These are phyloP conservation scores for Cheilosia variabilis DNA, from an alignment of 2,888 invertebrate species.

Conservation along the genomic window DNA sequence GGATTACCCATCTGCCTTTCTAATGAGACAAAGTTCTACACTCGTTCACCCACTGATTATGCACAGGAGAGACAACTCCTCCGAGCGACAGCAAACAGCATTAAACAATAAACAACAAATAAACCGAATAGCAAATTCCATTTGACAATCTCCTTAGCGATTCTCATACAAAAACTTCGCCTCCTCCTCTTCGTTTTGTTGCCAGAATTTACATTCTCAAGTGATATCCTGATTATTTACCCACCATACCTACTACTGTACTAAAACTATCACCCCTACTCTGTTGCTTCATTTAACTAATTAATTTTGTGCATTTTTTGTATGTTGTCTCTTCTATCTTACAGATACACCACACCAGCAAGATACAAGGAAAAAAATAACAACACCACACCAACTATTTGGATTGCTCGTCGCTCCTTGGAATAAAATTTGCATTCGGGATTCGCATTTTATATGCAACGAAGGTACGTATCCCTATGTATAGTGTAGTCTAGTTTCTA, in stretches of 20 bases:
- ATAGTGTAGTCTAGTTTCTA: slow-evolving; percentile 36
- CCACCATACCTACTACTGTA: slow-evolving; percentile 10
- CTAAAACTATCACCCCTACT: slow-evolving; percentile 20
- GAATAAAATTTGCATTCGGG: slow-evolving; percentile 72
- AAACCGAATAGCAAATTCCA: slow-evolving; percentile 61
- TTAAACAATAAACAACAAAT: slow-evolving; percentile 64
- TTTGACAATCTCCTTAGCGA: slow-evolving; percentile 57
- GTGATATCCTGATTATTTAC: slow-evolving; percentile 70
- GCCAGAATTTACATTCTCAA: slow-evolving; percentile 65
- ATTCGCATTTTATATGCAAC: slow-evolving; percentile 70
- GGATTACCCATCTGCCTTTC: slow-evolving; percentile 26
- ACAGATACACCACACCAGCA: slow-evolving; percentile 57
- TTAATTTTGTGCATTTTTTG: slow-evolving; percentile 66
- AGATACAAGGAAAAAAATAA: not conserved
- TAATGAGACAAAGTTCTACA: slow-evolving; percentile 23
- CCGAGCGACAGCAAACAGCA: slow-evolving; percentile 18
- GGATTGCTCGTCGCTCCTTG: slow-evolving; percentile 65
- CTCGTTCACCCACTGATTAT: slow-evolving; percentile 30
- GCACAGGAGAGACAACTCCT: not conserved
- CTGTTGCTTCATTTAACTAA: slow-evolving; percentile 75
- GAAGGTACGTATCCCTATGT: slow-evolving; percentile 58
- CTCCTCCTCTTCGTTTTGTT: slow-evolving; percentile 34
- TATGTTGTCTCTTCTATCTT: slow-evolving; percentile 39
- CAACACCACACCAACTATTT: slow-evolving; percentile 24
- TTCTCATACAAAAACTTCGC: slow-evolving; percentile 33